Percentiles rank a stretch among this genome's conserved stretches.
These are phyloP conservation scores for Atrina japonica DNA, from an alignment of 2,888 invertebrate species.

Conservation along the genomic window DNA sequence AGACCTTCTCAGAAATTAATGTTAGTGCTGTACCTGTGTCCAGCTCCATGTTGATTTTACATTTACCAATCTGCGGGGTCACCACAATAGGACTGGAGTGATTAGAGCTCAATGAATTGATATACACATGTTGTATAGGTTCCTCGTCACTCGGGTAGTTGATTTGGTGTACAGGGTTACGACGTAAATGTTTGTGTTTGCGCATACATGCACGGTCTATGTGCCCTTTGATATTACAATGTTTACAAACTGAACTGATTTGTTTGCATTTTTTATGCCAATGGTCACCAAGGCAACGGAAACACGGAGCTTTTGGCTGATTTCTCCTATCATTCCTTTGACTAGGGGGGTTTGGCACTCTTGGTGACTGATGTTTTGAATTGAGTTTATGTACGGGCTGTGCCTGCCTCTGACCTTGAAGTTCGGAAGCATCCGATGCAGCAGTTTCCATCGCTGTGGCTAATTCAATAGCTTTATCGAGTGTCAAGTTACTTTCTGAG, in stretches of 20 bases:
- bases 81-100: conserved; percentile 15
- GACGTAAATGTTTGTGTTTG: conserved; percentile 9
- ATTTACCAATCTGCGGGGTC: conserved; percentile 18
- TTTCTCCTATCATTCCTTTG: not conserved
- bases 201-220: conserved; percentile 20
- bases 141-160: conserved; percentile 3
- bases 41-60: conserved; percentile 15
- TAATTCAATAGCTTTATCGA: conserved; percentile 33
- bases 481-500: conserved; percentile 25
- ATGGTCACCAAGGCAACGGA: conserved; percentile 2
- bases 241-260: not conserved
- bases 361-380: not conserved
- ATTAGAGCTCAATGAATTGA: not conserved
- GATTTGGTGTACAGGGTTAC: not conserved
- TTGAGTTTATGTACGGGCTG: conserved; percentile 1
- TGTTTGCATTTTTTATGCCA: conserved; percentile 7
- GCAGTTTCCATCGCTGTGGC: conserved; percentile 48
- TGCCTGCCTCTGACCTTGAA: conserved; percentile 18
- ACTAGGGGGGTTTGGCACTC: not conserved
- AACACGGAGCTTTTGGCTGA: not conserved
- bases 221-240: not conserved
- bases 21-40: conserved; percentile 33
- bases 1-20: conserved; percentile 18
- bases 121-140: not conserved
- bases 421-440: conserved; percentile 31